Evolutionary conservation across 2,888 invertebrate species (phyloP), one percentile per base, ranked within the genome.

Genomic region (Leucoptera coffeella): DNA sequence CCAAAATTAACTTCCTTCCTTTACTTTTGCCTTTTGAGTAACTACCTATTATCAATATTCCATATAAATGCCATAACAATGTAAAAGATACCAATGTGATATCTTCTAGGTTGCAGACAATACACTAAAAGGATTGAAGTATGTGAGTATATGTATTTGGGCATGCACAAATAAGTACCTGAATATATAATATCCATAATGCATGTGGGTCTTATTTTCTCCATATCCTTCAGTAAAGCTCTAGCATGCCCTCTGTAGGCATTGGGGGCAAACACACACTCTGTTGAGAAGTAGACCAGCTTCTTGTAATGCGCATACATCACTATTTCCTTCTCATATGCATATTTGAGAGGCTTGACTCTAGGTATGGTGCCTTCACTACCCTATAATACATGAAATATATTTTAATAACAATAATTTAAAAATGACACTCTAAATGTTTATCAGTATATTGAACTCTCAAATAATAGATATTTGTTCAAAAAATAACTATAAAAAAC

Each of bases 261-360:
- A 67, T 99, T 94, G 1, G 99, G 99, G 2, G 97, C 92, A 69
- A 96, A 99, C 25, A 94, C 83, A 64, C 99, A 99, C 59, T 99
- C 99, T 0, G 99, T 99, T 2, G 96, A 96, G 60, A 99, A 99
- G 53, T 99, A 99, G 6, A 96, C 84, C 14, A 99, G 64, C 45
- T 90, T 88, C 50, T 92, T 91, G 52, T 90, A 96, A 51, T 97
- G 91, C 1, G 99, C 97, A 64, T 99, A 96, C 92, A 96, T 93
- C 0, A 97, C 99, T 47, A 99, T 99, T 71, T 99, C 99, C 48
- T 97, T 97, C 54, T 99, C 99, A 53, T 96, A 99, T 0, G 93
- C 84, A 50, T 96, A 97, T 50, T 97, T 97, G 21, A 97, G 77
- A 0, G 96, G 96, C 48, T 97, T 97, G 11, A 93, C 93, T 39